These are phyloP conservation scores for Listronotus bonariensis DNA, from an alignment of 1,140 invertebrate genomes.

Conservation along the genomic window DNA sequence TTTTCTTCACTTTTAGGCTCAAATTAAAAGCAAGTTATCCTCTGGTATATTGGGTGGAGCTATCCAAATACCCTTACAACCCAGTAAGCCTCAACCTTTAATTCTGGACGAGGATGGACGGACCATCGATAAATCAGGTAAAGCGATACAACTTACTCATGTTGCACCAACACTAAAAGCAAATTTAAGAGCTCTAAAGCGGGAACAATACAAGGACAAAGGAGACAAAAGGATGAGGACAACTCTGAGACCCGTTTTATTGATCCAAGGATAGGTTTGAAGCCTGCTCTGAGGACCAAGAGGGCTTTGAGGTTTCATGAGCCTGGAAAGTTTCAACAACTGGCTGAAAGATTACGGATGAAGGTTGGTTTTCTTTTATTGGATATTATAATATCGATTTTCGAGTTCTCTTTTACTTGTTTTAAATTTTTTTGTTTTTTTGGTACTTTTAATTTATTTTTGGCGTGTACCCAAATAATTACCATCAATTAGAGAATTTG, in stretches of 20 bases:
- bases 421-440: too few relatives aligned
- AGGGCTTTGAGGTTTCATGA: slow-evolving; percentile 90
- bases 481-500: too few relatives aligned
- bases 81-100: slow-evolving; percentile 84
- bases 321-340: slow-evolving; percentile 90
- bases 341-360: slow-evolving; percentile 88
- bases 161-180: slow-evolving; percentile 92
- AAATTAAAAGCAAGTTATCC: slow-evolving; percentile 84
- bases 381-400: too few relatives aligned
- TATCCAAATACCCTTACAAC: slow-evolving; percentile 56
- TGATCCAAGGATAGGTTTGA: slow-evolving; percentile 77
- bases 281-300: slow-evolving; percentile 68
- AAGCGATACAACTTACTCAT: slow-evolving; percentile 86
- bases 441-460: too few relatives aligned
- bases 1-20: slow-evolving; percentile 57
- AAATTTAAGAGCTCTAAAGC: slow-evolving; percentile 78
- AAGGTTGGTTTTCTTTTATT: slow-evolving; percentile 65
- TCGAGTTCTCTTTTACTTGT: too few relatives aligned
- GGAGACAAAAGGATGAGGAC: slow-evolving; percentile 71
- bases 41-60: slow-evolving; percentile 60
- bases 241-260: slow-evolving; percentile 69
- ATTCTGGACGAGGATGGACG: slow-evolving; percentile 91
- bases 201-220: slow-evolving; percentile 86
- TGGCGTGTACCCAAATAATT: too few relatives aligned
- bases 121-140: slow-evolving; percentile 88